Evolutionary conservation across 2,888 invertebrate genomes (phyloP), one percentile per base, ranked within the genome.

Genomic region (Caenorhabditis parvicauda): DNA sequence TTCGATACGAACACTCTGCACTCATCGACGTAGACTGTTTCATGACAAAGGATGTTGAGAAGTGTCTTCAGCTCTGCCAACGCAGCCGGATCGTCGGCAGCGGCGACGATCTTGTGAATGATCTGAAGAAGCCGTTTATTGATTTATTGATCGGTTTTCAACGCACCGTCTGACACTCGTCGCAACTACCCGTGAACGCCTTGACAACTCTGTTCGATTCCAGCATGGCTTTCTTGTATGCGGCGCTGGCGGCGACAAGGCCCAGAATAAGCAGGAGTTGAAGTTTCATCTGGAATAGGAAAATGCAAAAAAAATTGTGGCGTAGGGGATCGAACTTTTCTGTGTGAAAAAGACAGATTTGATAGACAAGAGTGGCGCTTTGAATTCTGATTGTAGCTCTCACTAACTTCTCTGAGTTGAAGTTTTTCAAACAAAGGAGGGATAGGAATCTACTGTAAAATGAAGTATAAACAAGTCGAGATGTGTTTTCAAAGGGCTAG

Each of bases 1-100:
- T 73, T 71, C 47, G 54, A 55, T 54, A 77, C 77, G 59, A 79
- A 70, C 39, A 75, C 51, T 27, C 63, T 59, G 62, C 77, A 77
- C 57, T 78, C 77, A 9, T 71, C 69, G n/a, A 59, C 62, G 50
- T 77, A 75, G 4, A 63, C 59, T 29, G 75, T 74, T 49, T 70
- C 70, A 47, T 67, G 65, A 63, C 76, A 76, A 45, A 76, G 58
- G 27, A 62, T 42, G 7, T 44, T 51, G 35, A 69, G 49, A 1
- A 67, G 35, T 28, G 71, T 47, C 59, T 77, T 76, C 53, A 78
- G 61, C 46, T 75, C 74, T 32, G 66, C 64, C 50, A 78, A 49
- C 68, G 76, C 77, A 35, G 55, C 39, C 39, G 72, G 72, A 42
- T 76, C 75, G 41, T 75, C 59, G 37, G 72, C 60, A 17, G 74